phyloP scores from a whole-genome alignment of 2,113 vertebrate genomes.

The Notarius quadriscutis region DNA sequence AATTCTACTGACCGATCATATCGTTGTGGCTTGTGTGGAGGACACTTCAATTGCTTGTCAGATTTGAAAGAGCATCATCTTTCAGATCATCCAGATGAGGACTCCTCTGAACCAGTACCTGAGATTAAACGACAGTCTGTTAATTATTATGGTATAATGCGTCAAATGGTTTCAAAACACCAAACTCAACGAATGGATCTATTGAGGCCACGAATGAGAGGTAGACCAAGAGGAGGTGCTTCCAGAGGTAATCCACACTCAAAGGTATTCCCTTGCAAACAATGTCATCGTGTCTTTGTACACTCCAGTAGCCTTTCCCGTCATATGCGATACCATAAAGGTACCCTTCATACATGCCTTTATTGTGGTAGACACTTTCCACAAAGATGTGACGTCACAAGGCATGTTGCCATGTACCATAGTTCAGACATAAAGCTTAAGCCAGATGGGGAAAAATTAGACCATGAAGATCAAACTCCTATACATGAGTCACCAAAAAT shows the following conservation, averaged over 20 bases:
- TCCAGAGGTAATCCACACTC: conserved; percentile 53
- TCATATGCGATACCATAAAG: conserved; percentile 78
- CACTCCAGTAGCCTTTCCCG: conserved; percentile 79
- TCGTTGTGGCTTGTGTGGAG: conserved; percentile 75
- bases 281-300: conserved; percentile 74
- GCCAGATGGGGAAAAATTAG: conserved; percentile 48
- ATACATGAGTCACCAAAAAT: conserved; percentile 41
- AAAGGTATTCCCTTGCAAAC: conserved; percentile 74
- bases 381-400: conserved; percentile 74
- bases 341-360: conserved; percentile 73
- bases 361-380: conserved; percentile 74
- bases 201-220: conserved; percentile 45
- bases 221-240: conserved; percentile 47
- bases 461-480: conserved; percentile 23
- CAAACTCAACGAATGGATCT: conserved; percentile 36
- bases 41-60: conserved; percentile 67
- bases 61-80: conserved; percentile 71
- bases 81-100: conserved; percentile 52
- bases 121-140: background rate
- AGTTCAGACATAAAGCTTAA: conserved; percentile 63
- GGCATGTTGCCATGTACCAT: conserved; percentile 74
- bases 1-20: conserved; percentile 62
- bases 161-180: conserved; percentile 43
- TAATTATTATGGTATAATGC: conserved; percentile 41
- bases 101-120: conserved; percentile 43